Base-by-base conservation (phyloP, 2,888 invertebrate species). In the Oscheius sp. region DNA sequence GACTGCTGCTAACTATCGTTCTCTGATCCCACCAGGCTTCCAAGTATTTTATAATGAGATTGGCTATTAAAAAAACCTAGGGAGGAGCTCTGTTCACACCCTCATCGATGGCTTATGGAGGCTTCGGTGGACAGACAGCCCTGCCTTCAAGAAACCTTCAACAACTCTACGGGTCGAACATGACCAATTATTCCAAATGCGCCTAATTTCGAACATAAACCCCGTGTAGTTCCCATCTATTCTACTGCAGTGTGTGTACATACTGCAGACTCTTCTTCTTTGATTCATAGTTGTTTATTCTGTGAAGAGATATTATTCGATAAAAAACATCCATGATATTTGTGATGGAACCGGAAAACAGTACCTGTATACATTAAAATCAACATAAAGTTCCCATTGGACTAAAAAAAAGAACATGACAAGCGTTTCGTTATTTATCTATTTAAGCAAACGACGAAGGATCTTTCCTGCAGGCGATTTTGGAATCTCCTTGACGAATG, bases 1-100 rank as follows among this genome's bases (percentile, higher is more conserved):
- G 80, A 75, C 56, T 54, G 75, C 73, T 50, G 75, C 81, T 32
- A 82, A 82, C 67, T 85, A 85, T 54, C 70, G 84, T 47, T 75
- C 75, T 3, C 66, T 84, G 44, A 82, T 82, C 65, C 82, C 83
- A 1, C 67, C 82, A 8, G 74, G 78, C 28, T 80, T 83, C 72
- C 82, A 83, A 72, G 81, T 80, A 54, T 70, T 28, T 22, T 14
- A 17, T 54, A 54, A 5, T 54, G 4, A 8, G n/a, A 9, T 5
- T 28, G 8, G 2, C 8, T 36, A 36, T 14, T 28, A 22, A 14
- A 24, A 17, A 59, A n/a, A 22, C 14, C 26, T 22, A 59, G 59
- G 44, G 45, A 59, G 47, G 44, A 3, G 59, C 67, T 28, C 59
- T 67, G 24, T 67, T 67, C 36, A 65, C 20, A 22, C 59, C 67